Evolutionary conservation across 2,113 vertebrate species (phyloP), one percentile per base, ranked within the genome.

Genomic region (Lethenteron camtschaticum): DNA sequence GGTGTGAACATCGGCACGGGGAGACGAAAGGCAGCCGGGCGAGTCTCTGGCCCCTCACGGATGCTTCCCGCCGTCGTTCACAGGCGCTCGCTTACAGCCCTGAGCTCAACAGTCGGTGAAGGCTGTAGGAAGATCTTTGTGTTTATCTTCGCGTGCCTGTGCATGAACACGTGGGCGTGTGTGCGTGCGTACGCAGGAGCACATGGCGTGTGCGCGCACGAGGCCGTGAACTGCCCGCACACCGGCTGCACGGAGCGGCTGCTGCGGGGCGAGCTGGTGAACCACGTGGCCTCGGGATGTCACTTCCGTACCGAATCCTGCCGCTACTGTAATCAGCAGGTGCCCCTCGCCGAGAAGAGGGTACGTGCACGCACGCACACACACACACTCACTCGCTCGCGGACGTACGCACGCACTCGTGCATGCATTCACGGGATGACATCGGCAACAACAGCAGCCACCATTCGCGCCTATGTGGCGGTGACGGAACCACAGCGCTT

Each of bases 291-390:
- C 41, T 41, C 10, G 63, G 24, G 63, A 16, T 66, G 63, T 66
- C 63, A n/a, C n/a, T 66, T 66, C n/a, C 63, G 63, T 11, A n/a
- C n/a, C 9, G n/a, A 10, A 24, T 16, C n/a, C 24, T 66, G 63
- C 63, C n/a, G 24, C 9, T 66, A 16, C 63, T 66, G 63, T 24
- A n/a, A 16, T 66, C 63, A 16, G 63, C 63, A n/a, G 8, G 10
- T 66, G n/a, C 24, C 63, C 24, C 63, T 66, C 63, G 24, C 63
- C n/a, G 63, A 66, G n/a, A 66, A n/a, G n/a, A 66, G 24, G 10
- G 63, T 66, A 10, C 10, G 41, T 41, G 41, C 41, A 41, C 5
- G 41, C 41, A 41, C 41, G 5, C 41, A 41, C 41, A 41, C 41
- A 41, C 41, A 41, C 41, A 41, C 41, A 41, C 41, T 5, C 41